These are phyloP conservation scores for Gallinago nigripennis DNA, from an alignment of 2,797 vertebrate species.

Conservation along the genomic window DNA sequence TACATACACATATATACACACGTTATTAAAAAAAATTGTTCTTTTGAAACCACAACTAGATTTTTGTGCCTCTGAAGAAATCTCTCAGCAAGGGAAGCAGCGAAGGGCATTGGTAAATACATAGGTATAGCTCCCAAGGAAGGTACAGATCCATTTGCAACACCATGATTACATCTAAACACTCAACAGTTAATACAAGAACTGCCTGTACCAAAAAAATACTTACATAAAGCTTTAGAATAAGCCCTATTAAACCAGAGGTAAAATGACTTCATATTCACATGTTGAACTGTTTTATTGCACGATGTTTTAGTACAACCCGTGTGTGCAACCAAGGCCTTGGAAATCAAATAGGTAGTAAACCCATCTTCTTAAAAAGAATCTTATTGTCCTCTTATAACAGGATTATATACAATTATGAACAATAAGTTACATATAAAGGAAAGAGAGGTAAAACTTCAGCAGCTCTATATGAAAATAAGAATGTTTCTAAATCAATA, in stretches of 20 bases:
- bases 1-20: neutral
- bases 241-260: neutral
- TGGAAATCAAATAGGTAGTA: neutral
- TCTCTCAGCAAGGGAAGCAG: neutral
- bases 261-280: neutral
- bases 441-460: neutral
- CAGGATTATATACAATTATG: neutral
- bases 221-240: neutral
- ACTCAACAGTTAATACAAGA: neutral
- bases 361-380: neutral
- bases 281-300: accelerated
- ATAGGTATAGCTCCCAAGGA: accelerated
- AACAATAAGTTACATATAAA: neutral
- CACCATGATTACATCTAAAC: neutral
- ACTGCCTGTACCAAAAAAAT: neutral
- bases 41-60: neutral
- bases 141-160: neutral
- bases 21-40: neutral
- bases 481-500: neutral
- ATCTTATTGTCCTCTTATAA: neutral
- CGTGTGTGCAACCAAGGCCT: neutral
- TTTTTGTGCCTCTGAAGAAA: neutral
- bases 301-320: neutral
- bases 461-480: neutral
- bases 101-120: neutral